Percentiles rank a stretch among this genome's conserved stretches.
Conservation (phyloP, 2,113 vertebrate species). For the Cynocephalus volans region DNA sequence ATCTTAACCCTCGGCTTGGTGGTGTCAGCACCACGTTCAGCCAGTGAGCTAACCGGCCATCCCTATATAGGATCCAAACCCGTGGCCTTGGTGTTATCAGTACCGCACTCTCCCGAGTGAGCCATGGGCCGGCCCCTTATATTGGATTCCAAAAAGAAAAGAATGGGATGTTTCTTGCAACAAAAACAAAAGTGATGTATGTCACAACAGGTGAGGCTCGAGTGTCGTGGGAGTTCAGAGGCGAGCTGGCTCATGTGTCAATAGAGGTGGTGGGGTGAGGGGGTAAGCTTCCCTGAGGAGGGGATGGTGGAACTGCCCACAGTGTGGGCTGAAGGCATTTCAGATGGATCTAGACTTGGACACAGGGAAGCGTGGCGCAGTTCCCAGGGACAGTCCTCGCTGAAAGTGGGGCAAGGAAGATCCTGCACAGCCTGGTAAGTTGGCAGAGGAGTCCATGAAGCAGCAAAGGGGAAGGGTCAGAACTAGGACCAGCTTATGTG, state of each 20-base stretch:
- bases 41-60: too few relatives aligned
- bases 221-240: not conserved
- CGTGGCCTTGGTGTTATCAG: too few relatives aligned
- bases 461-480: not conserved
- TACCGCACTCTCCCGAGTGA: too few relatives aligned
- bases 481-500: not conserved
- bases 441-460: not conserved
- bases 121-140: not conserved
- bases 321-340: not conserved
- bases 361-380: not conserved
- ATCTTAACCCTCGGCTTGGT: too few relatives aligned
- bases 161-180: not conserved
- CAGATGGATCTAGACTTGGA: not conserved
- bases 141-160: conserved; percentile 36
- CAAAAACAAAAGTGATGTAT: not conserved
- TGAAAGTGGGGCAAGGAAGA: not conserved
- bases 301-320: not conserved
- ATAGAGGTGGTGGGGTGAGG: not conserved
- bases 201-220: not conserved
- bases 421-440: not conserved
- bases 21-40: too few relatives aligned
- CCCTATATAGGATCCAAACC: too few relatives aligned
- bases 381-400: not conserved
- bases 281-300: not conserved
- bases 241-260: not conserved